Evolutionary conservation across 2,113 vertebrate species (phyloP).

Genomic region (Elaphurus davidianus): DNA sequence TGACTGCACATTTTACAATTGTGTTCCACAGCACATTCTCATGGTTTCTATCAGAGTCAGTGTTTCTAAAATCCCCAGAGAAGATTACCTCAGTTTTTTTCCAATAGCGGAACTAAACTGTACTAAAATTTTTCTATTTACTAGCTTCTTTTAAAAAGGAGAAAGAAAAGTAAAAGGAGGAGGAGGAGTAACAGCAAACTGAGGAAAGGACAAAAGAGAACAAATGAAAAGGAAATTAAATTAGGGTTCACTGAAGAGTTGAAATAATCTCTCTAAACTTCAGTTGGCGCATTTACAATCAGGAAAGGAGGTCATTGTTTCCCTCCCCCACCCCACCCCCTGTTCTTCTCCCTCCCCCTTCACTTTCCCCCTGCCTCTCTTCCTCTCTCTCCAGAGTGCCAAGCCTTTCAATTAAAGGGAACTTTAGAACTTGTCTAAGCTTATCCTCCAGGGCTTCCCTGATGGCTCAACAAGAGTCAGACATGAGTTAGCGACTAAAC

Average conservation of each 20-base stretch:
- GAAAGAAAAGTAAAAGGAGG: not conserved
- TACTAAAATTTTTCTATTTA: not conserved
- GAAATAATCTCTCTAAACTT: not conserved
- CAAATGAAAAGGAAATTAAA: not conserved
- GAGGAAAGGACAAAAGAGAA: not conserved
- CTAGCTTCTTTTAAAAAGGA: conserved; percentile 6
- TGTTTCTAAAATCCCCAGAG: conserved; percentile 41
- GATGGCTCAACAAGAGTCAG: not conserved
- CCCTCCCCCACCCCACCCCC: not conserved
- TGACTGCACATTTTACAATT: conserved; percentile 67
- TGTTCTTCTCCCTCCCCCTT: accelerated
- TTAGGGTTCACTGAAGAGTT: not conserved
- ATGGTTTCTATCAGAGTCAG: not conserved
- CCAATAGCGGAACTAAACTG: not conserved
- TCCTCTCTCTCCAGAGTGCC: not conserved
- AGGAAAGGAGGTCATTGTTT: not conserved
- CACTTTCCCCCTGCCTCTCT: not conserved
- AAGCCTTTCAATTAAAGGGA: not conserved
- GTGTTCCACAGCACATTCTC: conserved; percentile 65
- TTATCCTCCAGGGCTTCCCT: not conserved
- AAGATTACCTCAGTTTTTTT: conserved; percentile 37
- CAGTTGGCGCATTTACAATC: not conserved
- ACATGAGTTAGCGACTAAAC: not conserved
- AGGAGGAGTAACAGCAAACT: not conserved
- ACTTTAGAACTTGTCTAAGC: not conserved